Percentiles rank a stretch among this genome's conserved stretches.
These are phyloP conservation scores for Drosophila suzukii DNA, from an alignment of 1,140 invertebrate genomes.

Conservation along the genomic window DNA sequence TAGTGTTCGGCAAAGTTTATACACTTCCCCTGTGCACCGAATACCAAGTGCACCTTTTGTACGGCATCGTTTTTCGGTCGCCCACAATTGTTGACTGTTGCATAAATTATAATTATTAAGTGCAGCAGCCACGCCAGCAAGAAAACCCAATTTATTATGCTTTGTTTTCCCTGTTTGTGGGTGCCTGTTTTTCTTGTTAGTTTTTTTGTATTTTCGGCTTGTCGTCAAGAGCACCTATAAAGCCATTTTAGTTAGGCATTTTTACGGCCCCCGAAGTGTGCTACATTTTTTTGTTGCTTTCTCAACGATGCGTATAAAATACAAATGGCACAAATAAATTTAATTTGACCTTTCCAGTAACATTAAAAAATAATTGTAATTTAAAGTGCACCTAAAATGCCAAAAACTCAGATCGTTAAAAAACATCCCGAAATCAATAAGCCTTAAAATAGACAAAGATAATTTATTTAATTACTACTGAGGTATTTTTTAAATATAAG, in stretches of 20 bases:
- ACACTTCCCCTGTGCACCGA: background rate
- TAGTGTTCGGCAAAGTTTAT: conserved; percentile 25
- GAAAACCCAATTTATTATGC: conserved; percentile 37
- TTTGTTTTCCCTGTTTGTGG: conserved; percentile 32
- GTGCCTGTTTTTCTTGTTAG: conserved; percentile 16
- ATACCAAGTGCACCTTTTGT: conserved; percentile 20
- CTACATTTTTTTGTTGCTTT: background rate
- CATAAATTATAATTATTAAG: conserved; percentile 70
- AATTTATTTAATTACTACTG: too few species aligned
- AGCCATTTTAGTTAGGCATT: conserved; percentile 4
- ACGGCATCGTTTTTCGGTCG: conserved; percentile 1
- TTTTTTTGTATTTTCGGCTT: background rate
- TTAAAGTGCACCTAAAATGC: too few species aligned
- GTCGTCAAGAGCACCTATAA: conserved; percentile 12
- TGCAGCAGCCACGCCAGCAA: conserved; percentile 35
- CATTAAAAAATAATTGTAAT: too few species aligned
- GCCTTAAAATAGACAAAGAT: too few species aligned
- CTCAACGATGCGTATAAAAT: conserved; percentile 8
- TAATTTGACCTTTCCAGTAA: background rate
- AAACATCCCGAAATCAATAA: too few species aligned
- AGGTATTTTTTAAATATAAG: too few species aligned
- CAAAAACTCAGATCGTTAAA: too few species aligned
- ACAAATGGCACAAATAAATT: conserved; percentile 15
- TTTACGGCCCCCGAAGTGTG: background rate
- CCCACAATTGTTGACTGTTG: conserved; percentile 56